These are phyloP conservation scores for Pollenia amentaria DNA, from an alignment of 2,888 invertebrate species.

Conservation along the genomic window DNA sequence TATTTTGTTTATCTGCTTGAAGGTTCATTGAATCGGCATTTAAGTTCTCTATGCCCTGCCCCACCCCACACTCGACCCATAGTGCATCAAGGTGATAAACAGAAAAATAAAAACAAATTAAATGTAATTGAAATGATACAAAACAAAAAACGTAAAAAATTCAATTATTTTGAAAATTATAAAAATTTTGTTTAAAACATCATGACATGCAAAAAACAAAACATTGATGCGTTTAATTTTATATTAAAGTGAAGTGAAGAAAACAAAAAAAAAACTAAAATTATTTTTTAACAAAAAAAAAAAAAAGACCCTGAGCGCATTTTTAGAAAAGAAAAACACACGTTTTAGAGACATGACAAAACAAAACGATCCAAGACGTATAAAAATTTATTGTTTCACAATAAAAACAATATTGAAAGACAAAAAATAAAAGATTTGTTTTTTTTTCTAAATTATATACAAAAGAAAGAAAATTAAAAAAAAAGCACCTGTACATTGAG, in stretches of 20 bases:
- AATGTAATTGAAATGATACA: constrained; percentile 63
- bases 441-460: neutral
- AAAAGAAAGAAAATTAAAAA: no score
- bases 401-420: neutral
- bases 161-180: constrained; percentile 40
- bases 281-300: constrained; percentile 5
- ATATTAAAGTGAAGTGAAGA: neutral
- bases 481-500: no score
- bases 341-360: constrained; percentile 39
- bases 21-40: constrained; percentile 66
- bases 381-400: neutral
- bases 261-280: neutral
- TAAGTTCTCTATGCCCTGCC: neutral
- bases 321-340: constrained; percentile 42
- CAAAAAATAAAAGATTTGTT: constrained; percentile 9
- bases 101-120: constrained; percentile 46
- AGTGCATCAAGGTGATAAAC: constrained; percentile 66
- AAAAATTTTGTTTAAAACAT: constrained; percentile 22
- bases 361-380: neutral
- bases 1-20: constrained; percentile 58
- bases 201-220: constrained; percentile 23
- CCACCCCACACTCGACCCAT: neutral
- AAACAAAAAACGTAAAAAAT: constrained; percentile 22
- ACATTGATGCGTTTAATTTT: constrained; percentile 44
- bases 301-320: constrained; percentile 27